Evolutionary conservation across 2,113 vertebrate species (phyloP).

Genomic region (Sphaerodactylus townsendi): DNA sequence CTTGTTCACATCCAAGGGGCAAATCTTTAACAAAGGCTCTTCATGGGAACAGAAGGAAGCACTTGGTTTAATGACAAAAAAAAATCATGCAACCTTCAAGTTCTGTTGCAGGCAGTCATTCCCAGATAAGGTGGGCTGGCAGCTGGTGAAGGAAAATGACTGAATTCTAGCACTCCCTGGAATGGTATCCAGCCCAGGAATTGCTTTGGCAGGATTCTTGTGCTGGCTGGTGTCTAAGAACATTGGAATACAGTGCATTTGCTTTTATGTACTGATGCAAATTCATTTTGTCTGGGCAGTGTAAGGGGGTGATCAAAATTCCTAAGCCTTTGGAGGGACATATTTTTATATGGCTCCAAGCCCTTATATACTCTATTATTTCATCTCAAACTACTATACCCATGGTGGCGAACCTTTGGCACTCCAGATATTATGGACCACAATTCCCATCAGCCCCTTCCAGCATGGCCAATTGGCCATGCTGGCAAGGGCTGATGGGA

Average conservation of each 20-base stretch:
- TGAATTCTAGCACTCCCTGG: neutral
- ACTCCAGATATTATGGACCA: too few species aligned
- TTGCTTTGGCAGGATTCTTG: accelerated
- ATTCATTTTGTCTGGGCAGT: neutral
- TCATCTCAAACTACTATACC: neutral
- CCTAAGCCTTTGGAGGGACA: neutral
- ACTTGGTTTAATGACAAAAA: neutral
- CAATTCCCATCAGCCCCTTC: too few species aligned
- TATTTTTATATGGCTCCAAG: neutral
- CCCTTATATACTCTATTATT: neutral
- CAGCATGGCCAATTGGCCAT: too few species aligned
- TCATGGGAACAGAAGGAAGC: conserved; percentile 13
- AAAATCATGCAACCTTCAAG: conserved; percentile 30
- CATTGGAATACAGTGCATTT: neutral
- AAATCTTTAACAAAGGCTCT: conserved; percentile 22
- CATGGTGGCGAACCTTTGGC: too few species aligned
- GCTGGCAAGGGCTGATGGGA: too few species aligned
- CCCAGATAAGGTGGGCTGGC: neutral
- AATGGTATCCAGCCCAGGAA: neutral
- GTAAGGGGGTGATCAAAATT: neutral
- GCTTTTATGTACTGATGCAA: neutral
- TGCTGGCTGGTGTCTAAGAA: conserved; percentile 1
- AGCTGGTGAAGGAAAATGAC: conserved; percentile 20
- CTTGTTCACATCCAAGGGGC: neutral
- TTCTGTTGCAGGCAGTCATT: conserved; percentile 17